Conservation (phyloP, 2,888 invertebrate species). For the Ypsolopha sequella region DNA sequence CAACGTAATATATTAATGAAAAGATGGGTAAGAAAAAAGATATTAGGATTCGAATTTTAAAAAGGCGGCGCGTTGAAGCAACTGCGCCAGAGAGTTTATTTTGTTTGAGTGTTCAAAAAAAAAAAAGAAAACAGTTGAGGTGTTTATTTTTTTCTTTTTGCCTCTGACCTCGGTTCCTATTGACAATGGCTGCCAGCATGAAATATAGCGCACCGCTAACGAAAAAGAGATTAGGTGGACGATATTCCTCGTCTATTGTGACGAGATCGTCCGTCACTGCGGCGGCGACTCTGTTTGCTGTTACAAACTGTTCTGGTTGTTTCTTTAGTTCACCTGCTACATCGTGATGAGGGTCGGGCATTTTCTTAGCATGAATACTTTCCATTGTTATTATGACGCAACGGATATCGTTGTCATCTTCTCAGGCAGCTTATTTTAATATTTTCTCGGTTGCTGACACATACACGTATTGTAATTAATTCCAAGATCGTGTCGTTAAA, state of each 20-base stretch:
- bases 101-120: conserved; percentile 57
- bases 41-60: conserved; percentile 55
- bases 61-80: conserved; percentile 59
- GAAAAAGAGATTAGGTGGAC: conserved; percentile 63
- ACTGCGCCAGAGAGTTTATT: conserved; percentile 54
- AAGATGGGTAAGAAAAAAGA: conserved; percentile 49
- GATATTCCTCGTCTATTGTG: conserved; percentile 49
- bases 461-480: no score
- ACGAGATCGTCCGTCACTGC: conserved; percentile 18
- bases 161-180: conserved; percentile 64
- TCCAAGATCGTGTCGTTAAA: no score
- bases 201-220: conserved; percentile 64
- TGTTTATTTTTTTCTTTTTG: conserved; percentile 62
- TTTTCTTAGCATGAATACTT: conserved; percentile 4
- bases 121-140: conserved; percentile 58
- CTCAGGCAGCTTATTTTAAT: no score
- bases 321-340: conserved; percentile 48
- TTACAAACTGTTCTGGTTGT: conserved; percentile 33
- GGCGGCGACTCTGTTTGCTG: conserved; percentile 46
- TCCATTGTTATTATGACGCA: no score
- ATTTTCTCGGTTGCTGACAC: no score
- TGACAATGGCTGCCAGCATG: conserved; percentile 69
- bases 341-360: conserved; percentile 38
- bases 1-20: conserved; percentile 66
- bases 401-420: no score